Base-by-base conservation (phyloP, 1,140 invertebrate species). In the Nasonia vitripennis region DNA sequence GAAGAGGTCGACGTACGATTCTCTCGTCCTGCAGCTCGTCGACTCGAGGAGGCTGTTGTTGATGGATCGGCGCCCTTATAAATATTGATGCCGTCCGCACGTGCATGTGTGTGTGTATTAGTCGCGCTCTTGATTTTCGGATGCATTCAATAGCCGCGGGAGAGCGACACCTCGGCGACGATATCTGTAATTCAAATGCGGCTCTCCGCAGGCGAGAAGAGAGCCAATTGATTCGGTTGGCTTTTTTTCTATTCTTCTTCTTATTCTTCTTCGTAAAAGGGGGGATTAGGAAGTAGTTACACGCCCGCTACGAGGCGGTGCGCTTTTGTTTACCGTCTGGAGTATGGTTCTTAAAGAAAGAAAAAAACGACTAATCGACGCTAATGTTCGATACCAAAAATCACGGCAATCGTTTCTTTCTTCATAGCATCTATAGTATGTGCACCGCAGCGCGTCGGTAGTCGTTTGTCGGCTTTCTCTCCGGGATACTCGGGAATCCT, bases 131-230 rank as follows among this genome's bases (percentile, higher is more conserved):
- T 0, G 34, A 45, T 77, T 41, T n/a, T 77, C 37, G 74, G 70
- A 11, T 34, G 34, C 73, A 75, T 31, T 31, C 73, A 75, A 23
- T 70, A 31, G 62, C 17, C 55, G 67, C 67, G 79, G 51, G 41
- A 73, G 41, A 45, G 41, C 55, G 20, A 62, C 55, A 62, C 55
- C 55, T 62, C 6, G 17, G 17, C 55, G 55, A 62, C 55, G 55
- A 83, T 27, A 27, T 83, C 73, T 83, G 82, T 83, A 77, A 83
- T 84, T 78, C 67, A 79, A 79, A 84, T 77, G 77, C 10, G 23
- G 23, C 6, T 78, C 77, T 14, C 51, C 51, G 34, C 34, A 17
- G 55, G 6, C 55, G 55, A n/a, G 55, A 62, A 62, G 55, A 62
- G 20, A 62, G 2, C 20, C 55, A 62, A 62, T 62, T 62, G 55